Evolutionary conservation across 1,140 invertebrate species (phyloP).

Genomic region (Radopholus similis): DNA sequence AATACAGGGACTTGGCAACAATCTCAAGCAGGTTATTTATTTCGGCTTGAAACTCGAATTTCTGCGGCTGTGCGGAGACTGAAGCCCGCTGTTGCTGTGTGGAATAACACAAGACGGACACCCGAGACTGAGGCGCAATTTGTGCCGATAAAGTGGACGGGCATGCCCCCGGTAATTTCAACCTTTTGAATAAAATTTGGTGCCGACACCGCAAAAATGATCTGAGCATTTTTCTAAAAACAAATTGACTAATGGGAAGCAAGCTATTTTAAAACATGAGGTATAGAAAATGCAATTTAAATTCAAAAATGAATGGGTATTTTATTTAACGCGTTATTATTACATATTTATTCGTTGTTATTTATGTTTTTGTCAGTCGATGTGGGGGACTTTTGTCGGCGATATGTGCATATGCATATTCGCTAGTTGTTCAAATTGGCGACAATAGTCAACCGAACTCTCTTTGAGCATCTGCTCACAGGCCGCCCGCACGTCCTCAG

Average conservation of each 20-base stretch:
- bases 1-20: conserved; percentile 91
- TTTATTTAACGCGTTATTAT: no score
- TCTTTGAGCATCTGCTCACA: conserved; percentile 34
- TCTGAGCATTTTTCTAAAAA: no score
- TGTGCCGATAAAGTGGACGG: background rate
- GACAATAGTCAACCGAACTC: conserved; percentile 38
- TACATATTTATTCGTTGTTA: no score
- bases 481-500: conserved; percentile 32
- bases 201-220: no score
- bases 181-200: no score
- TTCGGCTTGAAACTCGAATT: conserved; percentile 84
- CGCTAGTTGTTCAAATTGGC: conserved; percentile 34
- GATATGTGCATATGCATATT: background rate
- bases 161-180: no score
- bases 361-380: no score
- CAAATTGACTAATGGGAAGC: no score
- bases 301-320: no score
- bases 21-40: conserved; percentile 90
- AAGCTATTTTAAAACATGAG: no score
- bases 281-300: no score
- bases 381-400: background rate
- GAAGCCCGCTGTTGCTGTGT: background rate
- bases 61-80: conserved; percentile 43
- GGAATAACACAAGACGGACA: background rate
- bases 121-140: background rate